Base-by-base conservation (phyloP, 2,888 invertebrate genomes). In the Tetramorium bicarinatum region DNA sequence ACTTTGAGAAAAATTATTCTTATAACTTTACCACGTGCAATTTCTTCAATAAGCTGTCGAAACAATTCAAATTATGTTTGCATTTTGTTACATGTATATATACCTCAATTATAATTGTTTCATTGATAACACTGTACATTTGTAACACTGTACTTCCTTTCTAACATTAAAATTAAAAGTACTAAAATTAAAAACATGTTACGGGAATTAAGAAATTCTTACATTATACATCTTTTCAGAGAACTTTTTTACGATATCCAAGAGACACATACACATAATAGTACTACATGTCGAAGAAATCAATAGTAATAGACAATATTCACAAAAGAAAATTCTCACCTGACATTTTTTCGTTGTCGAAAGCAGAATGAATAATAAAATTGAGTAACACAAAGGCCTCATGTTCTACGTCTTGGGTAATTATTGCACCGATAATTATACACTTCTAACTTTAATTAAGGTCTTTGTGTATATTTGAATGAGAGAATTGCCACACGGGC, bases 401-500 rank as follows among this genome's bases (percentile, higher is more conserved):
- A 90, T 90, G 67, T 77, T 87, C 47, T 56, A 44, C 15, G 49
- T 79, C 54, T 6, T 41, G 18, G 3, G 54, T 59, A 67, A 64
- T 64, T 52, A n/a, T 52, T 82, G 79, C 49, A 38, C 75, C n/a
- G 29, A 69, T 59, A 84, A 80, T 69, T 64, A 62, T 21, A 49
- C 85, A 85, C 79, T 80, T 83, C 59, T 18, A 72, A 76, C 64
- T 56, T 49, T 72, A 64, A 67, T 62, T 11, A n/a, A 15, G 11
- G 8, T 52, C 18, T 52, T 52, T 66, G 56, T 56, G 41, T 56
- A 79, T 84, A 54, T 77, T 83, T 74, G 76, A 77, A 38, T 59
- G 84, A 83, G 79, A 79, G 59, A 85, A 67, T 85, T 79, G 87
- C 79, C 88, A 81, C 89, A 84, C 88, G 86, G 89, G 76, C 87